Evolutionary conservation across 2,888 invertebrate genomes (phyloP), one percentile per base, ranked within the genome.

Genomic region (Xanthorhoe designata): DNA sequence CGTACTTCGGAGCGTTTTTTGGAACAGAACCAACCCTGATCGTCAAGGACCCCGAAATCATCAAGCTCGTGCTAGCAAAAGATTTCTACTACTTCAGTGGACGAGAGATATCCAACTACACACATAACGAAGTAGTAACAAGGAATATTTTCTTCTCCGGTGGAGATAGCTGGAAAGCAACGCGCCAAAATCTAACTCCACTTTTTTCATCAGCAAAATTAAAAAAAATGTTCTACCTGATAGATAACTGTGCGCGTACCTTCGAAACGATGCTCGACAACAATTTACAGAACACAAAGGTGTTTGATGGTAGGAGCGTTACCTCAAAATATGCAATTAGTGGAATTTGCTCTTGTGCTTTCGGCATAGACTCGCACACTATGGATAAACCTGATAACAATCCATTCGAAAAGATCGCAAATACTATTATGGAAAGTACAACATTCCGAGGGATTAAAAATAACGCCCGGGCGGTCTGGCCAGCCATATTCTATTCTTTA

Each of bases 151-250:
- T 90, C 68, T 80, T 75, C 56, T 73, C 75, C 0, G 73, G 79
- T 42, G 91, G 91, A 0, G 87, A 90, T 68, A 67, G 74, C 1
- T 91, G 91, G 90, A 88, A 85, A 58, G 81, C 88, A 0, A 45
- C 85, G 1, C 75, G 91, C 0, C 90, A 90, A 68, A 88, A 89
- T 59, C 64, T 87, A 13, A 86, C 86, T 0, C 87, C 87, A 0
- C 58, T 90, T 0, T 92, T 90, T 70, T 82, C 91, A 0, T 82
- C 87, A 0, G 75, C 84, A 0, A 91, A 90, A 71, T 86, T 90
- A 81, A 90, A 83, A 66, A 86, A 80, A 13, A 91, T 91, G 91
- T 91, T 90, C 57, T 74, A 83, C 64, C 69, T 90, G 9, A 82
- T 90, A 7, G 78, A 81, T 56, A 79, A 82, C 7, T 85, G 85